phyloP scores from a whole-genome alignment of 2,113 vertebrate species.

The Dicaeum eximium region DNA sequence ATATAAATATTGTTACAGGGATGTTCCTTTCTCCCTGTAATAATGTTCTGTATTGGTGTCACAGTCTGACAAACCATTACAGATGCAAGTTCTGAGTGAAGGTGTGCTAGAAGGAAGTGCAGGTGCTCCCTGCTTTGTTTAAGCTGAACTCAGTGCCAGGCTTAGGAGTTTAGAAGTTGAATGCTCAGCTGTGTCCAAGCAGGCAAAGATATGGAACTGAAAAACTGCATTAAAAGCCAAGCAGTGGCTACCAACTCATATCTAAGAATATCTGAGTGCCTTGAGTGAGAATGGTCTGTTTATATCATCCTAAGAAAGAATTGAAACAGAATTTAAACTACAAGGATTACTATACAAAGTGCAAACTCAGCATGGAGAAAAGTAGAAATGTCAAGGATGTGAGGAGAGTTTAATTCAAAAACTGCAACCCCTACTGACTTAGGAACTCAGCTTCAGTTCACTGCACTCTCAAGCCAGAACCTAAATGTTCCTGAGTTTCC shows the following conservation, averaged over 20 bases:
- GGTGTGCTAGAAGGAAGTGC: not conserved
- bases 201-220: not conserved
- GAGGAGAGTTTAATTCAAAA: not conserved
- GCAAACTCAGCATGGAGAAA: not conserved
- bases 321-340: not conserved
- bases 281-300: not conserved
- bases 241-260: not conserved
- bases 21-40: not conserved
- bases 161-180: not conserved
- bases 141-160: not conserved
- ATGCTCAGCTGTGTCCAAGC: not conserved
- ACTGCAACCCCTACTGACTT: not conserved
- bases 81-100: not conserved
- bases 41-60: not conserved
- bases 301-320: not conserved
- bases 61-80: not conserved
- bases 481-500: not conserved
- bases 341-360: not conserved
- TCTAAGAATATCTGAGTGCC: not conserved
- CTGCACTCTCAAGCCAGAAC: not conserved
- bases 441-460: not conserved
- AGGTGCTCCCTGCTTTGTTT: not conserved
- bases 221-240: not conserved
- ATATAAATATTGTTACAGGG: not conserved
- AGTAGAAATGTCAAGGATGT: not conserved